Percentiles rank a stretch among this genome's conserved stretches.
These are phyloP conservation scores for Pterobdella sp. DNA, from an alignment of 2,888 invertebrate genomes.

Conservation along the genomic window DNA sequence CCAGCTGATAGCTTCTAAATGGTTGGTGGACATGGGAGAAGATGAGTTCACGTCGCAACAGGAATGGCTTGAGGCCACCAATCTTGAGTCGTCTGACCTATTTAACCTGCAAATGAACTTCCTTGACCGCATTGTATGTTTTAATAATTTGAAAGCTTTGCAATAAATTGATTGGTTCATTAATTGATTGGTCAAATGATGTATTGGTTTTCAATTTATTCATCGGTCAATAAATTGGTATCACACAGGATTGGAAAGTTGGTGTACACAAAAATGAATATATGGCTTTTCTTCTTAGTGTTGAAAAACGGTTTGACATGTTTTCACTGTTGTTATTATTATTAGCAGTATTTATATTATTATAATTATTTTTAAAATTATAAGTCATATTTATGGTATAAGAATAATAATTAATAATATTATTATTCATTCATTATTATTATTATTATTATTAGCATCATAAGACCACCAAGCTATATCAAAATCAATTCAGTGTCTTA, in stretches of 20 bases:
- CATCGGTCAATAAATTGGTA: neutral
- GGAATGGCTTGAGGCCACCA: conserved; percentile 78
- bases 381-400: too few relatives aligned
- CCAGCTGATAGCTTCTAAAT: conserved; percentile 92
- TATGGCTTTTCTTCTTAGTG: conserved; percentile 15
- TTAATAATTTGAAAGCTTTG: neutral
- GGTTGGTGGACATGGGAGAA: conserved; percentile 82
- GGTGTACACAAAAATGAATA: conserved; percentile 22
- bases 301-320: conserved; percentile 27
- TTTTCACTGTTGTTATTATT: neutral
- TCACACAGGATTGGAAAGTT: conserved; percentile 28
- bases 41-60: conserved; percentile 81
- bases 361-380: neutral
- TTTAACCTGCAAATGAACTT: conserved; percentile 79
- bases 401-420: neutral
- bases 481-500: too few relatives aligned
- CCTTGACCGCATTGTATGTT: conserved; percentile 65
- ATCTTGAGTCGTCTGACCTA: conserved; percentile 64
- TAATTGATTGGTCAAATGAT: neutral
- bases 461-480: too few relatives aligned
- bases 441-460: neutral
- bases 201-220: neutral
- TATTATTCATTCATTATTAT: neutral
- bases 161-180: neutral
- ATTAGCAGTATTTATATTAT: neutral